These are phyloP conservation scores for Emydocephalus ijimae DNA, from an alignment of 2,113 vertebrate genomes.

Conservation along the genomic window DNA sequence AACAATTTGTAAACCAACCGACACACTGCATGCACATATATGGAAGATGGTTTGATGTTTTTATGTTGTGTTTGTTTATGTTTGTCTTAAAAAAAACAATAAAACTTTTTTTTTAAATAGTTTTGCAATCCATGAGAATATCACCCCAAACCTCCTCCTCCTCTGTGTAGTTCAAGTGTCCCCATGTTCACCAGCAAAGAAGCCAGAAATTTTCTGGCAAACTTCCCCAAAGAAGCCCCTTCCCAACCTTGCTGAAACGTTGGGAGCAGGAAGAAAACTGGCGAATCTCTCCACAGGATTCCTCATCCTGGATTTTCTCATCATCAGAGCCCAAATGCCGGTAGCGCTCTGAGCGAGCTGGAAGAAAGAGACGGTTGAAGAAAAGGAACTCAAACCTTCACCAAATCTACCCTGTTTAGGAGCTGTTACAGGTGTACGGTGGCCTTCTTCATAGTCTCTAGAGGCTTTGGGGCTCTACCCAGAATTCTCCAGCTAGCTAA, in stretches of 20 bases:
- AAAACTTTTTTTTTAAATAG: neutral
- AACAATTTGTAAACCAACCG: too few relatives aligned
- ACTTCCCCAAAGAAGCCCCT: neutral
- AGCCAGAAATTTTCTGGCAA: neutral
- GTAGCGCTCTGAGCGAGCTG: slow-evolving; percentile 92
- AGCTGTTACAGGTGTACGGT: neutral
- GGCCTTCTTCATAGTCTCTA: neutral
- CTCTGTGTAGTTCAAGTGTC: neutral
- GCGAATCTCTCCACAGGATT: slow-evolving; percentile 89
- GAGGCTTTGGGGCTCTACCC: neutral
- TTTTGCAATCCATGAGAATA: neutral
- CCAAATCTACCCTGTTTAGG: neutral
- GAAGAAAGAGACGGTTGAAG: neutral
- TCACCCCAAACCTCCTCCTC: neutral
- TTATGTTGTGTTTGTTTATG: too few relatives aligned
- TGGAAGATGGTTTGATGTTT: too few relatives aligned
- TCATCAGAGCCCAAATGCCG: slow-evolving; percentile 89
- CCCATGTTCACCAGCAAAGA: neutral
- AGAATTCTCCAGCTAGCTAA: neutral
- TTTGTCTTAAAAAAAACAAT: too few relatives aligned
- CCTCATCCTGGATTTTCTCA: slow-evolving; percentile 92
- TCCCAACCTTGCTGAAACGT: slow-evolving; percentile 92
- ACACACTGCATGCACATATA: too few relatives aligned
- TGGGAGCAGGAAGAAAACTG: slow-evolving; percentile 96
- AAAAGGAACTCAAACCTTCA: neutral